Conservation (phyloP, 2,797 vertebrate genomes). For the Picus viridis region DNA sequence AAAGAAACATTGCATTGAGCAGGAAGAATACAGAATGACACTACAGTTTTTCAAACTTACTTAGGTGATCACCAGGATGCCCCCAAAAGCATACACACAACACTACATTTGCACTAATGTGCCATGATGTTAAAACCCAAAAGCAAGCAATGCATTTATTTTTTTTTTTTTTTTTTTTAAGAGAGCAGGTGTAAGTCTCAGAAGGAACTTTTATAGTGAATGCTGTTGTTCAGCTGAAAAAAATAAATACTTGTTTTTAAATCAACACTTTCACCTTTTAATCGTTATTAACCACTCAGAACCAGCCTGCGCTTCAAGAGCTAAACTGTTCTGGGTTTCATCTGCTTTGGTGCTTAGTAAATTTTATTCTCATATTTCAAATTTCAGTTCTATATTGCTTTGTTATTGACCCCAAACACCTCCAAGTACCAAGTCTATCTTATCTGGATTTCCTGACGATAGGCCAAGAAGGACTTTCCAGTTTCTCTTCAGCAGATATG, state of each 20-base stretch:
- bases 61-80: not conserved
- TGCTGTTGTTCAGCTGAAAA: not conserved
- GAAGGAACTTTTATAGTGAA: not conserved
- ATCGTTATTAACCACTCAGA: not conserved
- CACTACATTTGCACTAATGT: not conserved
- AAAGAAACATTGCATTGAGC: not conserved
- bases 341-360: not conserved
- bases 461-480: not conserved
- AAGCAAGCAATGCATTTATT: not conserved
- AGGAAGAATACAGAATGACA: not conserved
- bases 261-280: not conserved
- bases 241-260: not conserved
- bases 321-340: not conserved
- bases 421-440: not conserved
- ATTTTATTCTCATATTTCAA: not conserved
- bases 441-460: not conserved
- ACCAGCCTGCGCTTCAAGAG: not conserved
- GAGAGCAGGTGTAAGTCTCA: not conserved
- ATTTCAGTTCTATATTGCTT: not conserved
- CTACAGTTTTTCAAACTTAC: not conserved
- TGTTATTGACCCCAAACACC: not conserved
- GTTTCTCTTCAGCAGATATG: not conserved
- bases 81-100: not conserved
- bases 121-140: not conserved
- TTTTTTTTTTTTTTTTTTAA: not conserved